phyloP scores from a whole-genome alignment of 1,140 invertebrate species.

The Scaptomyza montana region DNA sequence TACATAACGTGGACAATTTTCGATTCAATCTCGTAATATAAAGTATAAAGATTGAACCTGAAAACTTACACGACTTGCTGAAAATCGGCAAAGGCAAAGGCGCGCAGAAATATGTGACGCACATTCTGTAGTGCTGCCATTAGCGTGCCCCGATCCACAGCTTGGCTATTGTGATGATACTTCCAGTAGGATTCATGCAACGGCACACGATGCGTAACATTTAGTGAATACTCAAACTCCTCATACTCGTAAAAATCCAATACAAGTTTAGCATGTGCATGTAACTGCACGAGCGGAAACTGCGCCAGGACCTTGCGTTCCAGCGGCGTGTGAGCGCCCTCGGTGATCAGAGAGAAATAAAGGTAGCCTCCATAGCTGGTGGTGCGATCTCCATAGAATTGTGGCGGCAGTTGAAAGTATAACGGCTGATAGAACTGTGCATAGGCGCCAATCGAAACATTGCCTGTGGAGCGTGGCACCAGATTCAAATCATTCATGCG shows the following conservation, averaged over 20 bases:
- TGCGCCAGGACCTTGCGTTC: constrained; percentile 84
- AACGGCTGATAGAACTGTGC: constrained; percentile 89
- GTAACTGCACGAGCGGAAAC: constrained; percentile 93
- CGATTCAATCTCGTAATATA: too few relatives aligned
- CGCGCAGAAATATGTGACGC: constrained; percentile 91
- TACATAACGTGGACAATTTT: too few relatives aligned
- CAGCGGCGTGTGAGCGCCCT: constrained; percentile 87
- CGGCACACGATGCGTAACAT: constrained; percentile 72
- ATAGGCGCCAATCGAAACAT: constrained; percentile 88
- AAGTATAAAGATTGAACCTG: neutral
- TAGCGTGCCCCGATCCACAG: constrained; percentile 88
- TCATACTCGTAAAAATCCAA: constrained; percentile 90
- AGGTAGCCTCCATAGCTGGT: constrained; percentile 96
- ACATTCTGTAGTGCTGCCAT: constrained; percentile 96
- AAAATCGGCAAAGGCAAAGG: constrained; percentile 88
- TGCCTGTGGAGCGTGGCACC: constrained; percentile 84
- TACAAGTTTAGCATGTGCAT: constrained; percentile 90
- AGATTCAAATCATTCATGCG: constrained; percentile 84
- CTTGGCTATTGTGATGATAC: constrained; percentile 75
- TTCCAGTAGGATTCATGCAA: constrained; percentile 87
- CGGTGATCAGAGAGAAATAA: constrained; percentile 90
- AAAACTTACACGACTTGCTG: constrained; percentile 86
- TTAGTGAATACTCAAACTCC: constrained; percentile 68
- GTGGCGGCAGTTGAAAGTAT: constrained; percentile 93
- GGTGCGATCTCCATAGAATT: constrained; percentile 94